Evolutionary conservation across 2,797 vertebrate species (phyloP).

Genomic region (Eupleurogrammus muticus): DNA sequence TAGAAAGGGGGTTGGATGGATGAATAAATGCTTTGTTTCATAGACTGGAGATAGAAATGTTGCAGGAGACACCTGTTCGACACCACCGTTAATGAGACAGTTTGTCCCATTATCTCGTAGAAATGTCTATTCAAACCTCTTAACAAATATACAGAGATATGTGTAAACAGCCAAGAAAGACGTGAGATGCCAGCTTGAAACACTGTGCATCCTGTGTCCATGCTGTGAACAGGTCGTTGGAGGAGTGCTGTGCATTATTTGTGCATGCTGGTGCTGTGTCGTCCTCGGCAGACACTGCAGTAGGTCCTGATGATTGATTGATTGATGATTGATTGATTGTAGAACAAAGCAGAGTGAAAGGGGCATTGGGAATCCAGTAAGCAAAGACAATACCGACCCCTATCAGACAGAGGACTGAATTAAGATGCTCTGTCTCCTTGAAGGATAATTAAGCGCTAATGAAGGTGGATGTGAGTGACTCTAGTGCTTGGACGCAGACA

Average conservation of each 20-base stretch:
- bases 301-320: conserved; percentile 15
- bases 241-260: conserved; percentile 44
- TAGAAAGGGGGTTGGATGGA: no score
- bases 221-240: conserved; percentile 37
- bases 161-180: conserved; percentile 10
- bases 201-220: conserved; percentile 22
- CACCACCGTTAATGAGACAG: no score
- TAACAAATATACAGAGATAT: conserved; percentile 6
- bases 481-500: conserved; percentile 11
- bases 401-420: conserved; percentile 44
- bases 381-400: conserved; percentile 48
- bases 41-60: no score
- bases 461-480: conserved; percentile 5
- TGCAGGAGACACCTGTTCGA: no score
- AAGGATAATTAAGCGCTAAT: conserved; percentile 30
- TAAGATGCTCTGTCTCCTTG: conserved; percentile 36
- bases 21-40: no score
- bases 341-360: conserved; percentile 43
- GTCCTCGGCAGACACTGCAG: conserved; percentile 38
- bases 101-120: no score
- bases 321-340: no score
- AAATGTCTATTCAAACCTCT: conserved; percentile 13
- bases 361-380: conserved; percentile 35
- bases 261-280: conserved; percentile 32
- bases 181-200: conserved; percentile 13